phyloP scores from a whole-genome alignment of 2,888 invertebrate genomes.

The Pardosa pseudoannulata region DNA sequence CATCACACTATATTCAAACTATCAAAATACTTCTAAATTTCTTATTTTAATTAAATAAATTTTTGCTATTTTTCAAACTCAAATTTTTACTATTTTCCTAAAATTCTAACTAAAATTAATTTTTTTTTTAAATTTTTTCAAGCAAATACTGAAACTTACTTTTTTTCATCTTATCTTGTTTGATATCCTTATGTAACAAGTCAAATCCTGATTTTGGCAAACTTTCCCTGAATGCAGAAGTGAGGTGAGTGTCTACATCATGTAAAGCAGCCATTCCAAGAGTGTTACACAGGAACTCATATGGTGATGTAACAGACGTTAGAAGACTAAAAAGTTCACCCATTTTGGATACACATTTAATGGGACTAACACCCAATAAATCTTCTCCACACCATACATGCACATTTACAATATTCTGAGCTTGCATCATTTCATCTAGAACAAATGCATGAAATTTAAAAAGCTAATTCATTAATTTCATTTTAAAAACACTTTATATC shows the following conservation, averaged over 20 bases:
- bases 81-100: too few relatives aligned
- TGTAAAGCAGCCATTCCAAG: slow-evolving; percentile 88
- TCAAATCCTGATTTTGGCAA: slow-evolving; percentile 72
- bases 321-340: slow-evolving; percentile 89
- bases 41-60: too few relatives aligned
- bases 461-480: too few relatives aligned
- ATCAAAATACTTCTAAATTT: too few relatives aligned
- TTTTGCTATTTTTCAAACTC: too few relatives aligned
- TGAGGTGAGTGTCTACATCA: slow-evolving; percentile 88
- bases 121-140: too few relatives aligned
- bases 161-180: slow-evolving; percentile 11
- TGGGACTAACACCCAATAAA: slow-evolving; percentile 87
- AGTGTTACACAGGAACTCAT: slow-evolving; percentile 93
- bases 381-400: slow-evolving; percentile 85
- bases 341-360: slow-evolving; percentile 91
- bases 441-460: too few relatives aligned
- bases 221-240: slow-evolving; percentile 76
- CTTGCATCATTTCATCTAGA: slow-evolving; percentile 86
- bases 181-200: slow-evolving; percentile 23
- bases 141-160: too few relatives aligned
- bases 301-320: slow-evolving; percentile 84
- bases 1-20: too few relatives aligned
- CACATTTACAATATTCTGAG: slow-evolving; percentile 88
- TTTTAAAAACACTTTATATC: too few relatives aligned
- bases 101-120: too few relatives aligned